These are phyloP conservation scores for Seira sanloemensis DNA, from an alignment of 2,888 invertebrate species.

Conservation along the genomic window DNA sequence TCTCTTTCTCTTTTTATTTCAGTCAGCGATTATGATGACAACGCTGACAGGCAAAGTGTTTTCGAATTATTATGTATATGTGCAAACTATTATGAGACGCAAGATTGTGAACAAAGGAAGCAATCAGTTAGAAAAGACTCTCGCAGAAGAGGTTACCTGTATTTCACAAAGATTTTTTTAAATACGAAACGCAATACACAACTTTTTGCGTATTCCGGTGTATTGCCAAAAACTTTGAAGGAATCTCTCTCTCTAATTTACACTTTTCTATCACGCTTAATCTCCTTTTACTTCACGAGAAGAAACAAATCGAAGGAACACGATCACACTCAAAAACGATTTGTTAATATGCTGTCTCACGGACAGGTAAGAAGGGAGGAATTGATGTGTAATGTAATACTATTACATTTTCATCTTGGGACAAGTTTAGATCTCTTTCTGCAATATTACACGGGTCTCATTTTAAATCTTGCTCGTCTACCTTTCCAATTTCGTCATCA, in stretches of 20 bases:
- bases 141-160: no score
- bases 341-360: slow-evolving; percentile 8
- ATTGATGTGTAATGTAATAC: slow-evolving; percentile 21
- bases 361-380: neutral
- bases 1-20: slow-evolving; percentile 15
- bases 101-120: slow-evolving; percentile 19
- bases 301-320: slow-evolving; percentile 30
- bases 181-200: slow-evolving; percentile 39
- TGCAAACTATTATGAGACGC: no score
- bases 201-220: slow-evolving; percentile 54
- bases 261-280: slow-evolving; percentile 20
- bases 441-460: neutral
- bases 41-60: slow-evolving; percentile 3
- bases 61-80: no score
- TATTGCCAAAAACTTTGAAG: slow-evolving; percentile 5
- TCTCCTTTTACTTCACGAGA: slow-evolving; percentile 40
- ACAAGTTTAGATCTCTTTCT: neutral
- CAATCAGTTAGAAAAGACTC: slow-evolving; percentile 20
- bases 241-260: slow-evolving; percentile 1
- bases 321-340: slow-evolving; percentile 31
- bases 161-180: no score
- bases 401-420: slow-evolving; percentile 19
- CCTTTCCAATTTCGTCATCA: slow-evolving; percentile 52
- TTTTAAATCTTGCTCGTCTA: slow-evolving; percentile 37
- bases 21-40: slow-evolving; percentile 1